A percentile compares a stretch with the other conserved stretches of the same genome.
These are phyloP conservation scores for Maniola jurtina DNA, from an alignment of 1,140 invertebrate species.

Conservation along the genomic window DNA sequence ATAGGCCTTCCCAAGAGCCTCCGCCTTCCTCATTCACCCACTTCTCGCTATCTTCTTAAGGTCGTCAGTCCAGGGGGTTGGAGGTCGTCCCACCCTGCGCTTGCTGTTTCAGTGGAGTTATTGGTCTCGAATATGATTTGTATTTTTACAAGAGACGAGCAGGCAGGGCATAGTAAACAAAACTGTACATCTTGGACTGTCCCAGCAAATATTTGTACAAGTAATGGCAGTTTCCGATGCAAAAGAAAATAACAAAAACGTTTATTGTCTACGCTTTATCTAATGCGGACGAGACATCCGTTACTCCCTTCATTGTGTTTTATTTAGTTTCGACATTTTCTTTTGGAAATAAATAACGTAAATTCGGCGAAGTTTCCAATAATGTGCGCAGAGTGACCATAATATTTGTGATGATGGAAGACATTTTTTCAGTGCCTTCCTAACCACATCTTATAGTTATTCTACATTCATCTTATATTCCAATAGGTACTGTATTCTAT, in stretches of 20 bases:
- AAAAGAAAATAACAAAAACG: conserved; percentile 27
- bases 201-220: conserved; percentile 39
- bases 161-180: conserved; percentile 25
- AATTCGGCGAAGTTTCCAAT: not conserved
- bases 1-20: too few species aligned
- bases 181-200: conserved; percentile 18
- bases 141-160: not conserved
- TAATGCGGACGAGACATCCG: conserved; percentile 16
- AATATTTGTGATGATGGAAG: too few species aligned
- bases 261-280: conserved; percentile 25
- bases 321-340: conserved; percentile 7
- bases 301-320: conserved; percentile 15
- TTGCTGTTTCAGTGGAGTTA: not conserved
- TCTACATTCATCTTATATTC: too few species aligned
- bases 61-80: too few species aligned
- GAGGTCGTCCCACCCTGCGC: too few species aligned
- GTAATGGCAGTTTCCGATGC: conserved; percentile 42
- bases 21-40: too few species aligned
- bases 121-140: conserved; percentile 4
- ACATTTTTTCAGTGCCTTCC: too few species aligned
- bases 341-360: not conserved
- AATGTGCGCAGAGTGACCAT: too few species aligned
- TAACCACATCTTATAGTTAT: too few species aligned
- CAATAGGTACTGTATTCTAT: too few species aligned
- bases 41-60: too few species aligned